Evolutionary conservation across 2,113 vertebrate genomes (phyloP).

Genomic region (Elachura formosa): DNA sequence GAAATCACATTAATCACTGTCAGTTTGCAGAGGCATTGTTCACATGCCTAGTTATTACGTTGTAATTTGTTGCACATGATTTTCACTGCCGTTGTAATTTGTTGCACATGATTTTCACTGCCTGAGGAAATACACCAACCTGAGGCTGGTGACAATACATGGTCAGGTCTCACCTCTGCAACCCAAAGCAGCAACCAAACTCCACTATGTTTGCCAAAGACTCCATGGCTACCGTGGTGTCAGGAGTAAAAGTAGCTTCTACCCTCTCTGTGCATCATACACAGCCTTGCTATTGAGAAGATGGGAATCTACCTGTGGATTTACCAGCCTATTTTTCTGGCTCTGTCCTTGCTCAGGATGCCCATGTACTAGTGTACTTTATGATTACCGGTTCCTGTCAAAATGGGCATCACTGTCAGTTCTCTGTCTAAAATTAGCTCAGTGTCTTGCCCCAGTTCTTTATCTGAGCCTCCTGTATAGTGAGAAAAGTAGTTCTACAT

Average conservation of each 20-base stretch:
- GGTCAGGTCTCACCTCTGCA: neutral
- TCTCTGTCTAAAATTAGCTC: neutral
- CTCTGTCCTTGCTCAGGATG: neutral
- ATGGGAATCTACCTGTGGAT: neutral
- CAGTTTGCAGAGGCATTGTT: neutral
- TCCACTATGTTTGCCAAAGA: neutral
- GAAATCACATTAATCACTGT: neutral
- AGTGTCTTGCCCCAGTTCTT: neutral
- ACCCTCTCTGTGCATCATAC: neutral
- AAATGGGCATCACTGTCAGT: neutral
- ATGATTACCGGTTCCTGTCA: neutral
- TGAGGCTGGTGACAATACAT: neutral
- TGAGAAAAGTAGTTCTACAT: neutral
- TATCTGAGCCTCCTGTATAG: neutral
- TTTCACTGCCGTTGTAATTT: neutral
- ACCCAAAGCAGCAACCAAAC: neutral
- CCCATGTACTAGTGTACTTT: accelerated
- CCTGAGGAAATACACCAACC: neutral
- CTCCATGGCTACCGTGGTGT: neutral
- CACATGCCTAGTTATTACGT: neutral
- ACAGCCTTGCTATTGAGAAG: neutral
- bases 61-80: neutral
- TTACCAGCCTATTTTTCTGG: neutral
- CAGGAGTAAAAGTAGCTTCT: neutral
- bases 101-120: neutral